Evolutionary conservation across 2,888 invertebrate species (phyloP), one percentile per base, ranked within the genome.

Genomic region (Brachycybe producta): DNA sequence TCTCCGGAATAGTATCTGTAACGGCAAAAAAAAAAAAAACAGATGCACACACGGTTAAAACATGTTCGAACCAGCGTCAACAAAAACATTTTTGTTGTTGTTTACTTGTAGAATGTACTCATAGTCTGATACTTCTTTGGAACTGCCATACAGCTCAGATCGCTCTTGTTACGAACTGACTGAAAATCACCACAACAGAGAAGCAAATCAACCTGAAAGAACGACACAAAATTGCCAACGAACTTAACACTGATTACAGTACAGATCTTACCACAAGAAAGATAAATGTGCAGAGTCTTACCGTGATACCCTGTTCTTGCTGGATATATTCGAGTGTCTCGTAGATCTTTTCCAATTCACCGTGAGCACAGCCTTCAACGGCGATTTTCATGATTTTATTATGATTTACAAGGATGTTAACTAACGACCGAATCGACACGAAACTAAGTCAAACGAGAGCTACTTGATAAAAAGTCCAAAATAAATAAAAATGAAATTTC

Each of bases 171-270:
- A 53, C 98, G 75, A 0, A 91, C 85, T 0, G 95, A 76, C 72
- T 98, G 95, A 67, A 97, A 99, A 70, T 98, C 98, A 0, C 98
- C 98, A 67, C 97, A 98, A 62, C 97, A 95, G 53, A 99, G 78
- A 28, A 99, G 70, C 49, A 98, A 72, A 70, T 97, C 94, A 40
- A 97, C 42, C 52, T 52, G 23, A 36, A 47, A 35, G 11, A 24
- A 24, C n/a, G 34, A 2, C 28, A 15, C 21, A 27, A 13, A 45
- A 11, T 21, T 24, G 24, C 41, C 15, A 41, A 4, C 41, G 5
- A 19, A 19, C 15, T n/a, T 19, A 5, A 41, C 15, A 23, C 17
- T 42, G 27, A 42, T 42, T 42, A 24, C 13, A 42, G 7, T 5
- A 35, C 5, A 3, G 19, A 5, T 35, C 5, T 3, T 17, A 17